phyloP scores from a whole-genome alignment of 2,888 invertebrate genomes.

The Tenodera sinensis region DNA sequence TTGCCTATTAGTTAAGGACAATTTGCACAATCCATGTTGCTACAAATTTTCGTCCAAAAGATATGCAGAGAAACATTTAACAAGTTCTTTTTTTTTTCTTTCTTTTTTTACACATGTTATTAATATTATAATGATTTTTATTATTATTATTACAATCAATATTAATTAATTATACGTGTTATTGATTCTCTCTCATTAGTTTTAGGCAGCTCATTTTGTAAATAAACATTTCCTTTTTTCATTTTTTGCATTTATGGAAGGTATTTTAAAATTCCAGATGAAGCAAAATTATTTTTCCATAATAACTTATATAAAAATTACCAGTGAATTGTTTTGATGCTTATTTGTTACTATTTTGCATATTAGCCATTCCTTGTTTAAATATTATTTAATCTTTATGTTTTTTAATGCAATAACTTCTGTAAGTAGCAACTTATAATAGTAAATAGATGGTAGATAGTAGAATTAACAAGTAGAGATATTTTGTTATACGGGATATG shows the following conservation, averaged over 20 bases:
- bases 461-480: neutral
- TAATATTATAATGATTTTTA: slow-evolving; percentile 24
- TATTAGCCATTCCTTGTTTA: slow-evolving; percentile 25
- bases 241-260: neutral
- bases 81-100: neutral
- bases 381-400: neutral
- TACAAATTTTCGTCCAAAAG: slow-evolving; percentile 26
- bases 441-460: neutral
- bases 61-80: slow-evolving; percentile 8
- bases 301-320: neutral
- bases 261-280: neutral
- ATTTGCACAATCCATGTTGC: slow-evolving; percentile 27
- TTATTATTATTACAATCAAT: slow-evolving; percentile 14
- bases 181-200: slow-evolving; percentile 22
- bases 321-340: neutral
- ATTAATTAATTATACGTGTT: slow-evolving; percentile 19
- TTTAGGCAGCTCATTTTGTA: slow-evolving; percentile 29
- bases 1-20: slow-evolving; percentile 25
- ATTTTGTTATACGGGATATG: neutral
- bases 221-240: neutral
- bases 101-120: slow-evolving; percentile 24
- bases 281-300: neutral
- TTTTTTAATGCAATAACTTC: neutral
- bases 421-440: neutral
- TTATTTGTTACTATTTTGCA: slow-evolving; percentile 26